phyloP scores from a whole-genome alignment of 2,113 vertebrate genomes.

The Ptychochromis oligacanthus region DNA sequence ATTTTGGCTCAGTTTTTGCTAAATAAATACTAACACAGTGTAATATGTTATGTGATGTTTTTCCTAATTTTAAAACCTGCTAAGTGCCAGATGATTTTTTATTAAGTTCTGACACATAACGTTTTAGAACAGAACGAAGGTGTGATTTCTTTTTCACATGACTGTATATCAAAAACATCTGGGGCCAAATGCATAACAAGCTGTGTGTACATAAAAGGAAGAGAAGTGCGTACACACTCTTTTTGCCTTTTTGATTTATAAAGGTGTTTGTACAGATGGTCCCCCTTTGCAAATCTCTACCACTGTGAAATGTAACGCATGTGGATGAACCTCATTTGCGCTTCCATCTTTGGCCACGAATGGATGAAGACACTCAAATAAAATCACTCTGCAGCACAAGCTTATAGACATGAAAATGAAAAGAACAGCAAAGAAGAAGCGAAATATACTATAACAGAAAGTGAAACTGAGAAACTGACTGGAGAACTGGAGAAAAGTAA shows the following conservation, averaged over 20 bases:
- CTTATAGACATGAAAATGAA: neutral
- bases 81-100: neutral
- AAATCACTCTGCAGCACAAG: neutral
- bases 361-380: neutral
- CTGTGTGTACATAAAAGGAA: neutral
- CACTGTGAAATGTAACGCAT: neutral
- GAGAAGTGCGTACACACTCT: rapidly evolving
- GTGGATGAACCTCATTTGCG: neutral
- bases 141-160: neutral
- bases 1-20: neutral
- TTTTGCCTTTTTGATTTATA: neutral
- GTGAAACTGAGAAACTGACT: neutral
- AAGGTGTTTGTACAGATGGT: neutral
- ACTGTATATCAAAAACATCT: neutral
- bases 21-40: too few species aligned
- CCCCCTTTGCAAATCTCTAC: neutral
- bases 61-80: neutral
- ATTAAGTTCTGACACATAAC: neutral
- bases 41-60: neutral
- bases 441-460: neutral
- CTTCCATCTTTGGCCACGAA: too few species aligned
- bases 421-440: neutral
- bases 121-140: neutral
- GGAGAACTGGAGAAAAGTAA: neutral
- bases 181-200: neutral